Evolutionary conservation across 2,888 invertebrate genomes (phyloP), one percentile per base, ranked within the genome.

Genomic region (Bursaphelenchus okinawaensis): DNA sequence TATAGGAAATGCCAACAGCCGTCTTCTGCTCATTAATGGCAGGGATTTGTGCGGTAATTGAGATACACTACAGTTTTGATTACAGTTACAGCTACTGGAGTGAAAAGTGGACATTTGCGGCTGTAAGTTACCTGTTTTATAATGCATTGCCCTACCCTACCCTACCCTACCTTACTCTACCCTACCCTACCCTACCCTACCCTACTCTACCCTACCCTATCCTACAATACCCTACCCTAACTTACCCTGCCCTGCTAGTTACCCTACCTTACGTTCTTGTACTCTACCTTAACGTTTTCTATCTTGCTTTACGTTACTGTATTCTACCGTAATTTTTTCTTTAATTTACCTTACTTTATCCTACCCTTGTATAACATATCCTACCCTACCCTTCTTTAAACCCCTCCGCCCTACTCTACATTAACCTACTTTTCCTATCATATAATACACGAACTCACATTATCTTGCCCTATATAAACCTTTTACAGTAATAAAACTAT

Each of bases 1-100:
- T 71, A 52, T 56, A 79, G 78, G 78, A 79, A 63, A 77, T 79
- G 77, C 78, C 78, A 16, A 73, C 74, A 7, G 75, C 79, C 1
- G 79, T 79, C 0, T 74, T 76, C 28, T 79, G 71, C 52, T 77
- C 76, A 3, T 63, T 79, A 16, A 54, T 76, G 52, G 70, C 73
- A 8, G 79, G 78, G 16, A 71, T 79, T 26, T 71, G 74, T 55
- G 76, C 76, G 9, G 79, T 79, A 0, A 75, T 79, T 20, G 79
- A 80, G 60, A 76, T 79, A 55, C 79, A 79, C 65, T 79, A 77
- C 65, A 73, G 73, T n/a, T 70, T 75, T 55, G 72, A 77, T 55
- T 72, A 71, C 50, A 58, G 68, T 16, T 57, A 65, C 51, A 61
- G 70, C 52, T 55, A 71, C 55, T 79, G 77, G 77, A 76, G 70